Base-by-base conservation (phyloP, 2,888 invertebrate species). In the Drosophila mettleri region DNA sequence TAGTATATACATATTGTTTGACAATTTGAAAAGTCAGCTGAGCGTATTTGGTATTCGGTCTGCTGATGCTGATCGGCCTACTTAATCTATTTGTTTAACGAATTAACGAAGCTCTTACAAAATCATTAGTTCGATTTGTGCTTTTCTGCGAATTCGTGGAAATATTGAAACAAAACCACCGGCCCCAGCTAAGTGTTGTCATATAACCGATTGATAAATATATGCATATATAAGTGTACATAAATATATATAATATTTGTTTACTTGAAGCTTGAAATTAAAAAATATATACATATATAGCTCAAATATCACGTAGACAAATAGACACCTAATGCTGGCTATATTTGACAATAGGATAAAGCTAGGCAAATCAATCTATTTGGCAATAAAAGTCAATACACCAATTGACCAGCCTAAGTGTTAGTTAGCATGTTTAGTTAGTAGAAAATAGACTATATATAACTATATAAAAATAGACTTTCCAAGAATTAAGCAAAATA, bases 81-180 rank as follows among this genome's bases (percentile, higher is more conserved):
- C 71, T 75, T 68, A 79, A 72, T 76, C 63, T 65, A 65, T 72
- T 76, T 67, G 14, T 43, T 31, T 16, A 6, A 63, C 58, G 49
- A 76, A 69, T 66, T 69, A 76, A 52, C 69, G 60, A 60, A 59
- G 72, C 60, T 55, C 49, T 46, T 52, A 38, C 52, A 59, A 43
- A 43, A 29, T 36, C 24, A 18, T 41, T 29, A 29, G 22, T 43
- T 45, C 41, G 45, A 63, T 64, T 71, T 65, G 62, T 58, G 65
- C 41, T 66, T 39, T 12, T 59, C 60, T 49, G 79, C 51, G 69
- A 69, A 61, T 69, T 69, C 59, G 54, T 59, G 33, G 67, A 59
- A 68, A 67, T 43, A 68, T 38, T 36, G 20, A 20, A 5, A 14
- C 18, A 29, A 66, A 31, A 57, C 16, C 41, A 41, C 16, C 39